Percentiles rank a stretch among this genome's conserved stretches.
Evolutionary conservation across 2,797 vertebrate genomes (phyloP).

Genomic region (Coregonus sp.): DNA sequence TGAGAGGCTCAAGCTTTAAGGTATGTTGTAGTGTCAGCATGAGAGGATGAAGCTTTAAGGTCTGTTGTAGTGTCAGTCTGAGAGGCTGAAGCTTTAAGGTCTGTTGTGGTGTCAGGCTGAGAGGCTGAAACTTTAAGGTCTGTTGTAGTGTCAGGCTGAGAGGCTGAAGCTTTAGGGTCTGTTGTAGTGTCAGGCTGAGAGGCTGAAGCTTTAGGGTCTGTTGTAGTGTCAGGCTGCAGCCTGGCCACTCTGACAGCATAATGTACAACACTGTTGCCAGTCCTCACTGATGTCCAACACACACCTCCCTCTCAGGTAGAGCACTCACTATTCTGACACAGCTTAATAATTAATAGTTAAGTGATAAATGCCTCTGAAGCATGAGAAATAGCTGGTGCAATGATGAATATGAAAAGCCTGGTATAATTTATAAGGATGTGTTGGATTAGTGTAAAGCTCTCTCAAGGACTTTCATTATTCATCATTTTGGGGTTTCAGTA

Average conservation of each 20-base stretch:
- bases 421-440: conserved; percentile 81
- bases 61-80: not conserved
- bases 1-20: conserved; percentile 30
- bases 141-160: not conserved
- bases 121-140: conserved; percentile 31
- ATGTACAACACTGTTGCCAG: conserved; percentile 75
- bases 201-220: conserved; percentile 27
- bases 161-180: conserved; percentile 29
- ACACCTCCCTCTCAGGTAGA: conserved; percentile 72
- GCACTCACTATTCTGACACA: conserved; percentile 75
- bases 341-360: conserved; percentile 84
- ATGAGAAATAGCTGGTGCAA: conserved; percentile 71
- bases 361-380: conserved; percentile 77
- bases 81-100: conserved; percentile 30
- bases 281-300: conserved; percentile 70
- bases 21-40: not conserved
- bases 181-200: not conserved
- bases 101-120: not conserved
- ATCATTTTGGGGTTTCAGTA: conserved; percentile 50
- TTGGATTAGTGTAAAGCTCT: conserved; percentile 77
- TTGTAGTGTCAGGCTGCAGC: not conserved
- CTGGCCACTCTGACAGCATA: conserved; percentile 32
- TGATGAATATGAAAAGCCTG: conserved; percentile 76
- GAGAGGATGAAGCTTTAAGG: conserved; percentile 30
- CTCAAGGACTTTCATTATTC: conserved; percentile 73